Percentiles rank a stretch among this genome's conserved stretches.
These are phyloP conservation scores for Strix aluco DNA, from an alignment of 2,113 vertebrate genomes.

Conservation along the genomic window DNA sequence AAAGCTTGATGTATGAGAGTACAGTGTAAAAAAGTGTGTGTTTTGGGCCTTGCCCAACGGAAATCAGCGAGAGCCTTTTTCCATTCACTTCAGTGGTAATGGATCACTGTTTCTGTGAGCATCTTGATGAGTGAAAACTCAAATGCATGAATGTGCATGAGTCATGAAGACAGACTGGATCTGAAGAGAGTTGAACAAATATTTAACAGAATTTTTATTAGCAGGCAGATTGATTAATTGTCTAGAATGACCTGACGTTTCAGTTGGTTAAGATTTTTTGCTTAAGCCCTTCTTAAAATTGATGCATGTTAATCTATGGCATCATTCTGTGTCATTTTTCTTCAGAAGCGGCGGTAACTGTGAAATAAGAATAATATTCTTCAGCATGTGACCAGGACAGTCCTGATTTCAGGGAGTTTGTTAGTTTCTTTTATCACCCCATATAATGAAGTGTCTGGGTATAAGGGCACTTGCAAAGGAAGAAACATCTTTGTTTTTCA, in stretches of 20 bases:
- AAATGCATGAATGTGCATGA: neutral
- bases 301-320: neutral
- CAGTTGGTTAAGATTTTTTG: neutral
- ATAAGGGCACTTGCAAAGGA: neutral
- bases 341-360: neutral
- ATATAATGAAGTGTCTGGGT: neutral
- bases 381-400: neutral
- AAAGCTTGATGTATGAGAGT: neutral
- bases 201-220: neutral
- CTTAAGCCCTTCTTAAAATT: neutral
- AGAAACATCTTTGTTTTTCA: neutral
- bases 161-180: neutral
- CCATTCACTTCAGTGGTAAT: neutral
- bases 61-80: neutral
- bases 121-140: neutral
- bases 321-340: neutral
- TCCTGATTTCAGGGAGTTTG: neutral
- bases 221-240: neutral
- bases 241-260: neutral
- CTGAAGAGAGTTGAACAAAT: neutral
- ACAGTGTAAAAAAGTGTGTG: neutral
- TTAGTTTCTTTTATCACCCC: neutral
- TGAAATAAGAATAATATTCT: neutral
- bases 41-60: neutral
- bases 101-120: neutral